These are phyloP conservation scores for Arctopsyche grandis DNA, from an alignment of 1,140 invertebrate genomes.

Conservation along the genomic window DNA sequence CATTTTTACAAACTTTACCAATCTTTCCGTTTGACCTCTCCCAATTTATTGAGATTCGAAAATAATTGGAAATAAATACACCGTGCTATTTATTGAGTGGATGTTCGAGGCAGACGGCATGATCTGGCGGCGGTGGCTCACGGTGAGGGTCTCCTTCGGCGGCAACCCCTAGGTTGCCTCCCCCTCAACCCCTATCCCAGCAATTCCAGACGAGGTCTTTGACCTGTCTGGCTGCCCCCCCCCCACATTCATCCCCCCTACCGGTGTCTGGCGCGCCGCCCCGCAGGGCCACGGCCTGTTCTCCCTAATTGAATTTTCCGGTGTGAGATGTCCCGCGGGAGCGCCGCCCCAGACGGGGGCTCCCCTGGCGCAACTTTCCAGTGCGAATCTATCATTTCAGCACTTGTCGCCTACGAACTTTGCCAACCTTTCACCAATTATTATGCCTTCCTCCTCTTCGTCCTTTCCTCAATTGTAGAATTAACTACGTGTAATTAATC, in stretches of 20 bases:
- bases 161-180: constrained; percentile 20
- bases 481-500: too few species aligned
- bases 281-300: constrained; percentile 5
- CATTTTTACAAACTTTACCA: too few species aligned
- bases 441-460: too few species aligned
- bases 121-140: background rate
- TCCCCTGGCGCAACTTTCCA: constrained; percentile 21
- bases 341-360: constrained; percentile 31
- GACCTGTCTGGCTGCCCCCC: constrained; percentile 42
- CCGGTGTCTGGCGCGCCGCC: constrained; percentile 2
- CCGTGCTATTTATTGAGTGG: too few species aligned
- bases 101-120: background rate
- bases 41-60: too few species aligned
- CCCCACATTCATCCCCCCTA: background rate
- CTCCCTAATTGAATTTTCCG: constrained; percentile 36
- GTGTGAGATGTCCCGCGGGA: constrained; percentile 32
- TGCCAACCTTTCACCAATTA: background rate
- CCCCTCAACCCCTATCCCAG: background rate
- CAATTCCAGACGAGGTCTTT: constrained; percentile 36
- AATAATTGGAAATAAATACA: too few species aligned
- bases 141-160: background rate
- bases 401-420: background rate
- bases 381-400: constrained; percentile 23
- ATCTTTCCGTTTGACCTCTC: too few species aligned
- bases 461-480: too few species aligned